Evolutionary conservation across 2,797 vertebrate genomes (phyloP).

Genomic region (Australoheros facetus): DNA sequence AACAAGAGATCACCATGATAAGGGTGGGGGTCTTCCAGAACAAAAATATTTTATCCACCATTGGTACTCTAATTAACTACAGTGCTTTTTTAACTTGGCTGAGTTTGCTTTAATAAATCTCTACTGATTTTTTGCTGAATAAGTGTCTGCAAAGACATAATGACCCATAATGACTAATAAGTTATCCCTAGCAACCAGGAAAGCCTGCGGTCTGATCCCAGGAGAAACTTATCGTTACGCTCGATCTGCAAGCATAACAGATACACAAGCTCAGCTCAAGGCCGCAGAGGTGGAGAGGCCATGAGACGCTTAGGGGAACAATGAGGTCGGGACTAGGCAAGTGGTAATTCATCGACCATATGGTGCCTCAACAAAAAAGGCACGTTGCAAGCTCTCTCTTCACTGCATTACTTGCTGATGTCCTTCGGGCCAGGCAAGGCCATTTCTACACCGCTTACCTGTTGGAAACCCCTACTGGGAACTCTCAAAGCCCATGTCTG

Average conservation of each 20-base stretch:
- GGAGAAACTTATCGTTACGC: slow-evolving; percentile 59
- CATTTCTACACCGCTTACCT: slow-evolving; percentile 65
- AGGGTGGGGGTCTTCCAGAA: slow-evolving; percentile 4
- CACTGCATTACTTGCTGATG: slow-evolving; percentile 45
- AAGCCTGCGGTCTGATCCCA: slow-evolving; percentile 28
- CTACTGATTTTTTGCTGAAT: slow-evolving; percentile 55
- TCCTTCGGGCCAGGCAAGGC: slow-evolving; percentile 65
- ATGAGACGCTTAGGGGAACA: slow-evolving; percentile 52
- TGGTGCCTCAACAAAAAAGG: slow-evolving; percentile 62
- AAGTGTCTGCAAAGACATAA: slow-evolving; percentile 59
- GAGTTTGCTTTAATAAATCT: slow-evolving; percentile 38
- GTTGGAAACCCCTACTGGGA: slow-evolving; percentile 65
- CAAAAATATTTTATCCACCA: slow-evolving; percentile 32
- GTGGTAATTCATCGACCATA: slow-evolving; percentile 77
- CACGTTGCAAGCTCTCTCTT: slow-evolving; percentile 43
- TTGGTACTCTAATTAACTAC: slow-evolving; percentile 17
- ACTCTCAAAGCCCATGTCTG: slow-evolving; percentile 70
- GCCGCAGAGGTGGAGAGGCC: slow-evolving; percentile 61
- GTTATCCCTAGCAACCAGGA: slow-evolving; percentile 48
- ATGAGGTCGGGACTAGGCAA: slow-evolving; percentile 46
- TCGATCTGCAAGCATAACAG: slow-evolving; percentile 67
- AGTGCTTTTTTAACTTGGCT: slow-evolving; percentile 8
- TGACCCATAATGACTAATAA: slow-evolving; percentile 64
- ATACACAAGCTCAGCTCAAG: slow-evolving; percentile 64
- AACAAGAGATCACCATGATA: slow-evolving; percentile 28